Evolutionary conservation across 2,113 vertebrate species (phyloP).

Genomic region (Pachycephala philippinensis): DNA sequence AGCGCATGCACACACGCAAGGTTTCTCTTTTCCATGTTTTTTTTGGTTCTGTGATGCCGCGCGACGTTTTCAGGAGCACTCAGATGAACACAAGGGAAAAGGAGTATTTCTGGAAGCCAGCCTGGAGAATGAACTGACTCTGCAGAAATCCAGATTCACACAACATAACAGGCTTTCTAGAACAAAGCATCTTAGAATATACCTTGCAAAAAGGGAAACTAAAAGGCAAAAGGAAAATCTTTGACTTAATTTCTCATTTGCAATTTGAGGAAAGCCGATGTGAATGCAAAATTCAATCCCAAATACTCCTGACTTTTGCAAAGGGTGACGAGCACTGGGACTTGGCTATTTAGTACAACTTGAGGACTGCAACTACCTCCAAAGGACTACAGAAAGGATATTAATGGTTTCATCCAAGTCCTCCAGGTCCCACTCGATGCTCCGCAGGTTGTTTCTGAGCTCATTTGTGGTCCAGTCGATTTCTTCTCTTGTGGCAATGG

Average conservation of each 20-base stretch:
- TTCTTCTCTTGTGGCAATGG: conserved; percentile 87
- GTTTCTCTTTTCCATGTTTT: not conserved
- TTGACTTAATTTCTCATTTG: not conserved
- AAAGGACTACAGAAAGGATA: conserved; percentile 80
- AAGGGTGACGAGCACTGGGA: not conserved
- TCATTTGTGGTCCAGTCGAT: conserved; percentile 98
- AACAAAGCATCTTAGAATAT: not conserved
- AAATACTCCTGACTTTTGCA: not conserved
- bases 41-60: not conserved
- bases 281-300: not conserved
- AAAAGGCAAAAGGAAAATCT: not conserved
- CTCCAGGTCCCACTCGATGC: conserved; percentile 98
- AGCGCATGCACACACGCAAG: rapidly evolving
- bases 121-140: not conserved
- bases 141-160: not conserved
- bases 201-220: not conserved
- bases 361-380: rapidly evolving
- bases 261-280: not conserved
- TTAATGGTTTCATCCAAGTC: conserved; percentile 98
- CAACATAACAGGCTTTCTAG: not conserved
- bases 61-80: not conserved
- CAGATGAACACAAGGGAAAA: not conserved
- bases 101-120: conserved; percentile 1
- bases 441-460: conserved; percentile 93
- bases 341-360: not conserved